Evolutionary conservation across 2,113 vertebrate genomes (phyloP).

Genomic region (Candoia aspera): DNA sequence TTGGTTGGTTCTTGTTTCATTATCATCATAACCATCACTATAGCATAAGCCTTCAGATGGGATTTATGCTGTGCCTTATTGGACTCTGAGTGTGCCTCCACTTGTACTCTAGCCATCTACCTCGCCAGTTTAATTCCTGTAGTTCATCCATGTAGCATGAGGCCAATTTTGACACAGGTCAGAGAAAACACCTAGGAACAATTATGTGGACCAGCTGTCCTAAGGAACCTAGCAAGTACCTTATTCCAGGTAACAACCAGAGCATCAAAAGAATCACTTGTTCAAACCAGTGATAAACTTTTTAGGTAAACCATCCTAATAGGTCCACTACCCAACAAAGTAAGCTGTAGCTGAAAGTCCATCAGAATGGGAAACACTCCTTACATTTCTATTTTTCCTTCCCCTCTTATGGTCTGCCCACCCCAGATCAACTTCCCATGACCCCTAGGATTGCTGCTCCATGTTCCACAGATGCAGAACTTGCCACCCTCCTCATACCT

Average conservation of each 20-base stretch:
- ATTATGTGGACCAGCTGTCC: not conserved
- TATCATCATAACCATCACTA: not conserved
- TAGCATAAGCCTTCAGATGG: not conserved
- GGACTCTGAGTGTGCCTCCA: not conserved
- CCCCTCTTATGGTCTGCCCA: not conserved
- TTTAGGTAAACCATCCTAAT: not conserved
- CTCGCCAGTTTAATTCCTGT: not conserved
- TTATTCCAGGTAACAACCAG: not conserved
- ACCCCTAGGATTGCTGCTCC: not conserved
- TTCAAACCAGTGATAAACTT: not conserved
- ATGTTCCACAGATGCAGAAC: not conserved
- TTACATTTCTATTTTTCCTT: not conserved
- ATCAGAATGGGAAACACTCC: not conserved
- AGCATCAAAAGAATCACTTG: not conserved
- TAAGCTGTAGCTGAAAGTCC: not conserved
- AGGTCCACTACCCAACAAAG: not conserved
- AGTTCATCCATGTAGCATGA: not conserved
- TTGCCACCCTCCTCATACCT: not conserved
- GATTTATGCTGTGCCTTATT: not conserved
- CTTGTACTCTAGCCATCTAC: not conserved
- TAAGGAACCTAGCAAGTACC: too few species aligned
- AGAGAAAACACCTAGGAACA: not conserved
- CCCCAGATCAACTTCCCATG: not conserved
- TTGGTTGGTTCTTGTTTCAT: not conserved
- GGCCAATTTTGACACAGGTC: not conserved